Evolutionary conservation across 2,797 vertebrate genomes (phyloP).

Genomic region (Sarcophilus harrisii): DNA sequence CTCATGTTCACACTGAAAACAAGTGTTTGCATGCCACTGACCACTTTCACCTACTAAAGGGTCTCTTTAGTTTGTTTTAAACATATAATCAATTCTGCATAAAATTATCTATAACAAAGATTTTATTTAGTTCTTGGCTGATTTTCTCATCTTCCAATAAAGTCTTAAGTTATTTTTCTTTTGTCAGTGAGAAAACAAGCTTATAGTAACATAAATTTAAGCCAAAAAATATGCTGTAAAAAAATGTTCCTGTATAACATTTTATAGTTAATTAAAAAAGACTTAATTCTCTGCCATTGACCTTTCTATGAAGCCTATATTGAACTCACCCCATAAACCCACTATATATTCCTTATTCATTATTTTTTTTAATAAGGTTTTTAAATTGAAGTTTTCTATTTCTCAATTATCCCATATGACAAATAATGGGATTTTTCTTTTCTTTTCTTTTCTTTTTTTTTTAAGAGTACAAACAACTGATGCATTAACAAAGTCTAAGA

Average conservation of each 20-base stretch:
- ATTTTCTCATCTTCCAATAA: not conserved
- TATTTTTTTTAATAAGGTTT: not conserved
- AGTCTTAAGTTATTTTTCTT: conserved; percentile 28
- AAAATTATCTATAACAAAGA: conserved; percentile 27
- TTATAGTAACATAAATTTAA: not conserved
- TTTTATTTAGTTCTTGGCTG: not conserved
- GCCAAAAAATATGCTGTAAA: conserved; percentile 25
- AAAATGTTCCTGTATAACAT: not conserved
- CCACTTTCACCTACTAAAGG: not conserved
- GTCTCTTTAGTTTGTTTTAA: conserved; percentile 28
- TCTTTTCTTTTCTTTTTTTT: too few relatives aligned
- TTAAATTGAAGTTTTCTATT: not conserved
- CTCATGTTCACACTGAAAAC: conserved; percentile 7
- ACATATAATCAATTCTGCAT: conserved; percentile 20
- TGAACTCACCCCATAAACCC: conserved; percentile 4
- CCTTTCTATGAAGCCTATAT: not conserved
- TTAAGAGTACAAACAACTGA: not conserved
- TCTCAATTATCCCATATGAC: not conserved
- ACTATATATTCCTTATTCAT: not conserved
- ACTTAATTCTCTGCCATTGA: conserved; percentile 8
- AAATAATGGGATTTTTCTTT: not conserved
- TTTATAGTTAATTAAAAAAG: conserved; percentile 11
- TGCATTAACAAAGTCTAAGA: not conserved
- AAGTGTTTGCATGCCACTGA: not conserved
- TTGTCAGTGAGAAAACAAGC: conserved; percentile 39